Evolutionary conservation across 2,888 invertebrate genomes (phyloP), one percentile per base, ranked within the genome.

Genomic region (Melanophora roralis): DNA sequence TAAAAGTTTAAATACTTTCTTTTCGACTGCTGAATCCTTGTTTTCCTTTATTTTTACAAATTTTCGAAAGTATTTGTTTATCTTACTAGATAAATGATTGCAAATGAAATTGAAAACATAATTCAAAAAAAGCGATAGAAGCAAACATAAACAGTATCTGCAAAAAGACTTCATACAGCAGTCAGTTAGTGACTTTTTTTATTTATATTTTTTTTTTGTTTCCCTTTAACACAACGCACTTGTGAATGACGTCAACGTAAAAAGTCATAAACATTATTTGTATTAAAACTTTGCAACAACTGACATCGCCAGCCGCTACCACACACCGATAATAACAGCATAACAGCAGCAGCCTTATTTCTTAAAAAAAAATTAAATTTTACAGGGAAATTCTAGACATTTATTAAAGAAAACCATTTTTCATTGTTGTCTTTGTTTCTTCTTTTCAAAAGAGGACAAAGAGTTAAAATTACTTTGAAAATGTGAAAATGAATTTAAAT

Each of bases 161-260:
- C n/a, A n/a, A 57, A 36, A 36, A 62, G 23, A 40, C 69, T 45
- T 51, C 53, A 67, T 73, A 67, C 60, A 65, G 57, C 27, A 47
- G 32, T 45, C 49, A 40, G 62, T 21, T 40, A 59, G 51, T 34
- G 71, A 38, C 65, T 62, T 67, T 47, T 53, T 75, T 60, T n/a
- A n/a, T n/a, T 62, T 62, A 53, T 53, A n/a, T n/a, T n/a, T n/a
- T n/a, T n/a, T n/a, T n/a, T n/a, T n/a, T n/a, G n/a, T 51, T 72
- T 12, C 53, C 45, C 34, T 55, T 27, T 53, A 64, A 53, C 34
- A 36, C 49, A 69, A 40, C 67, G 36, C 59, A 49, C 67, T 67
- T 68, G 55, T 43, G 57, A 51, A 78, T 81, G 81, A 81, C 81
- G 81, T 81, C 81, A 81, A 69, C 68, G 72, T 68, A 67, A 36